These are phyloP conservation scores for Amia ocellicauda DNA, from an alignment of 2,113 vertebrate species.

Conservation along the genomic window DNA sequence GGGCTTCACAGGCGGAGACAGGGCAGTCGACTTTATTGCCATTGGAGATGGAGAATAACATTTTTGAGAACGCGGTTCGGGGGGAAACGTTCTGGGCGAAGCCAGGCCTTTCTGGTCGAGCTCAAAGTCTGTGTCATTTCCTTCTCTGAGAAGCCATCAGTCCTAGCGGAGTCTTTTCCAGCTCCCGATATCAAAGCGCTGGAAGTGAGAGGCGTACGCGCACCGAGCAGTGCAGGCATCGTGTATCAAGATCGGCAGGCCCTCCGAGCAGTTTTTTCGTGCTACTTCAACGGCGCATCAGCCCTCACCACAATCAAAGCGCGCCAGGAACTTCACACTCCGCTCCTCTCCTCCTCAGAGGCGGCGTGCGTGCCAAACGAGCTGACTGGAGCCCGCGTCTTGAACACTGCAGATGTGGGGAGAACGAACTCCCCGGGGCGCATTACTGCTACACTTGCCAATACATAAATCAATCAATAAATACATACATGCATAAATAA, in stretches of 20 bases:
- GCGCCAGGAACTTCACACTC: neutral
- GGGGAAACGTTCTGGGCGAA: too few species aligned
- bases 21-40: neutral
- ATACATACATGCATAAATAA: too few species aligned
- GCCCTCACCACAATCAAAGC: neutral
- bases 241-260: neutral
- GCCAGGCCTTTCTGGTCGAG: neutral
- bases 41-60: neutral
- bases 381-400: neutral
- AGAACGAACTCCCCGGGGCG: neutral
- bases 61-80: neutral
- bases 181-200: neutral
- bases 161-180: neutral
- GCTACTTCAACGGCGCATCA: neutral
- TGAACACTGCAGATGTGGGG: neutral
- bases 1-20: too few species aligned
- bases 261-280: neutral
- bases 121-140: neutral
- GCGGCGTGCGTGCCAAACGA: neutral
- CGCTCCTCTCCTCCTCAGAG: neutral
- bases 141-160: neutral
- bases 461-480: slow-evolving; percentile 2
- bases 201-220: neutral
- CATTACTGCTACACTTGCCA: neutral
- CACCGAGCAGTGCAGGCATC: neutral